Evolutionary conservation across 2,797 vertebrate genomes (phyloP).

Genomic region (Vireo griseus): DNA sequence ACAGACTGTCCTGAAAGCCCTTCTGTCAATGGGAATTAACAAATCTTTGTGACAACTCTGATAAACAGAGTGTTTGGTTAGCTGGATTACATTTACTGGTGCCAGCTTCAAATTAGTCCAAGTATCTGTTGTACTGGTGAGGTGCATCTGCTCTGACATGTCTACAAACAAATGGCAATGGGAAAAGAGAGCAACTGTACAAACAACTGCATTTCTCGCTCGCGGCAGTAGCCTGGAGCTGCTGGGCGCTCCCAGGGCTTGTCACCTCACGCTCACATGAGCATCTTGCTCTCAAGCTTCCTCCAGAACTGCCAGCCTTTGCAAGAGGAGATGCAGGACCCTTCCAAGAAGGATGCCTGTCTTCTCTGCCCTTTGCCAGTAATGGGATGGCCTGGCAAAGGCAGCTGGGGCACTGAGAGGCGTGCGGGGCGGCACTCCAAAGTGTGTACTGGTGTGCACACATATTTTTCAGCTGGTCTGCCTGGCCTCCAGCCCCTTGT

Average conservation of each 20-base stretch:
- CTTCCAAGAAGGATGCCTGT: background rate
- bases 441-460: background rate
- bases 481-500: background rate
- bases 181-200: slow-evolving; percentile 6
- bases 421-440: background rate
- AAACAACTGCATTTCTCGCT: background rate
- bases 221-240: background rate
- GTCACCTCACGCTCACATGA: background rate
- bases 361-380: background rate
- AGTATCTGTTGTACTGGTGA: background rate
- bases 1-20: background rate
- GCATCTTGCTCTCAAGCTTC: background rate
- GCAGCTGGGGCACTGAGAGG: background rate
- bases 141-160: slow-evolving; percentile 38
- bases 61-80: slow-evolving; percentile 3
- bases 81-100: background rate
- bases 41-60: slow-evolving; percentile 8
- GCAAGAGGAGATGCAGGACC: background rate
- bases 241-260: slow-evolving; percentile 25
- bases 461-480: background rate
- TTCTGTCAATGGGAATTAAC: background rate
- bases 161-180: slow-evolving; percentile 10
- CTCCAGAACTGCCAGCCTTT: background rate
- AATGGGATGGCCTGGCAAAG: background rate
- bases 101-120: background rate